Percentiles rank a stretch among this genome's conserved stretches.
These are phyloP conservation scores for Neria commutata DNA, from an alignment of 2,888 invertebrate species.

Conservation along the genomic window DNA sequence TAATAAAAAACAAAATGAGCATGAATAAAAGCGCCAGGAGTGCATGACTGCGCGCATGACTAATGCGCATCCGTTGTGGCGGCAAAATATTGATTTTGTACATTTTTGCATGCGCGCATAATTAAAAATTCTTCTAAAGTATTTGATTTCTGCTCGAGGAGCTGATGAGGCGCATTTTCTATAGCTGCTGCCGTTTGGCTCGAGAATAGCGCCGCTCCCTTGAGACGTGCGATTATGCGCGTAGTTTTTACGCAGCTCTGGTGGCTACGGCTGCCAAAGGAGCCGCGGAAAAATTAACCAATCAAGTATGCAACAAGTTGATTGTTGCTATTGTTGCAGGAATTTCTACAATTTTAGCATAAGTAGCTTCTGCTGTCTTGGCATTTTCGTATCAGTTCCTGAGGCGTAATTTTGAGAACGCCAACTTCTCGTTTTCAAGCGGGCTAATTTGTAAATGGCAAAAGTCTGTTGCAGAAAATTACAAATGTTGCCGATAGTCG, in stretches of 20 bases:
- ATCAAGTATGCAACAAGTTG: not conserved
- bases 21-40: no score
- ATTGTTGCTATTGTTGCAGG: not conserved
- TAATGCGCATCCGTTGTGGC: not conserved
- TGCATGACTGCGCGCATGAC: slow-evolving; percentile 1
- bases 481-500: no score
- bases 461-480: no score
- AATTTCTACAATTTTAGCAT: no score
- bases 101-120: slow-evolving; percentile 12
- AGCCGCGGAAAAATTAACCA: not conserved
- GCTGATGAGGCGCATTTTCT: not conserved
- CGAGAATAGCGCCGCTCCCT: not conserved
- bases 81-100: slow-evolving; percentile 1
- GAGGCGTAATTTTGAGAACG: no score
- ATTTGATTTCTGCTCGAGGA: not conserved
- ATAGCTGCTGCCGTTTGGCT: not conserved
- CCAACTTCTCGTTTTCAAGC: no score
- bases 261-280: not conserved
- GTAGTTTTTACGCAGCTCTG: not conserved
- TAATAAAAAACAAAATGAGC: no score
- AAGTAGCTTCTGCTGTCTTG: no score
- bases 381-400: no score
- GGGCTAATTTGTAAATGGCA: no score
- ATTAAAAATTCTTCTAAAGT: not conserved
- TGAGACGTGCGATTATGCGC: not conserved